Conservation (phyloP, 2,113 vertebrate species). For the Zosterops borbonicus region DNA sequence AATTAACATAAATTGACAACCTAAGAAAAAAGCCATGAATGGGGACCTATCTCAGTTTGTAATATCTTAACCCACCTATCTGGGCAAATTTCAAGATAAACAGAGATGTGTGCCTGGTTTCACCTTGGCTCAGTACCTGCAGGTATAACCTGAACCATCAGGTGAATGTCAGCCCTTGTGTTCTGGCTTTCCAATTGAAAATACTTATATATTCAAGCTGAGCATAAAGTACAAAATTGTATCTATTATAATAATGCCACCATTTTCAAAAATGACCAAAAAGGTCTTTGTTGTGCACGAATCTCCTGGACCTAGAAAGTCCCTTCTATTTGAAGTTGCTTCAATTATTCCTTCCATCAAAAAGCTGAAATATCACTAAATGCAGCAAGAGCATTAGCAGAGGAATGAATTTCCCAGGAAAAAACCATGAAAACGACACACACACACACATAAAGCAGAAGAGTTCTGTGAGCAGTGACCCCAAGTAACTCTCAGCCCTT, state of each 20-base stretch:
- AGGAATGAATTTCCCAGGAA: neutral
- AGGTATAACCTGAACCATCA: neutral
- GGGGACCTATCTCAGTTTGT: conserved; percentile 6
- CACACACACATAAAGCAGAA: neutral
- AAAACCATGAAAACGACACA: neutral
- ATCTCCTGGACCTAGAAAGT: neutral
- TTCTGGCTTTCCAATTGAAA: neutral
- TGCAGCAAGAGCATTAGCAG: neutral
- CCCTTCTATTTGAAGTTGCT: neutral
- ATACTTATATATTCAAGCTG: neutral
- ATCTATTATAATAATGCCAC: neutral
- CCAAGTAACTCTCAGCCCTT: neutral
- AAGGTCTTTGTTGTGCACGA: rapidly evolving
- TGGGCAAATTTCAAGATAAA: neutral
- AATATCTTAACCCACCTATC: conserved; percentile 53
- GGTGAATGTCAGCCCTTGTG: neutral
- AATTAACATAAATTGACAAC: conserved; percentile 80
- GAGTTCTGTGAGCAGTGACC: neutral
- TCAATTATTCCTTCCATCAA: neutral
- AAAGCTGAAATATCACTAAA: neutral
- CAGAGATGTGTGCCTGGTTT: neutral
- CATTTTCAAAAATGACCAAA: neutral
- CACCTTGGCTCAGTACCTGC: neutral
- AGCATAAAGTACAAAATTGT: neutral
- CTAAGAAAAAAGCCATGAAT: conserved; percentile 66